Conservation (phyloP, 2,113 vertebrate genomes). For the Limanda limanda region DNA sequence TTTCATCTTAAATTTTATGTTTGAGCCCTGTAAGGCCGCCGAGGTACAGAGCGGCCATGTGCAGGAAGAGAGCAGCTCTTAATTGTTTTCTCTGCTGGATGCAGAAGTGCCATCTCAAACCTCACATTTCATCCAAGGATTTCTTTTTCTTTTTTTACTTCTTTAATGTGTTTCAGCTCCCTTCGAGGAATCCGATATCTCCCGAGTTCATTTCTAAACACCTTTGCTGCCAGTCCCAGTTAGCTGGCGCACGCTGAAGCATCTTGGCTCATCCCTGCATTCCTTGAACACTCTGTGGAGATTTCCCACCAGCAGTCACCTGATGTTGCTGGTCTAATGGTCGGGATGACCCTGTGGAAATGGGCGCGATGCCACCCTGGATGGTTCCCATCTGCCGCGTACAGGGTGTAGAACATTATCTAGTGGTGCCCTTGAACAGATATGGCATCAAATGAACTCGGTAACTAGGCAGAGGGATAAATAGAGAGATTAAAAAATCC, state of each 20-base stretch:
- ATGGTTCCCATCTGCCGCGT: conserved; percentile 76
- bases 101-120: not conserved
- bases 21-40: too few species aligned
- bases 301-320: conserved; percentile 71
- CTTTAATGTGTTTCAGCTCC: not conserved
- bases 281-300: conserved; percentile 49
- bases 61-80: not conserved
- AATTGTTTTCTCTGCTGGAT: not conserved
- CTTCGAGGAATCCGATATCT: not conserved
- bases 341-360: conserved; percentile 78
- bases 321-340: conserved; percentile 77
- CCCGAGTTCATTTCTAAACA: conserved; percentile 26
- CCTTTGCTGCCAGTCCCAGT: conserved; percentile 31
- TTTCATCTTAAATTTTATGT: conserved; percentile 17
- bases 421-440: conserved; percentile 71
- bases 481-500: conserved; percentile 20
- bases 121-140: not conserved
- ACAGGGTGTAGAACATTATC: conserved; percentile 55
- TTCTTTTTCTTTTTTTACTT: not conserved
- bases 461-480: conserved; percentile 17
- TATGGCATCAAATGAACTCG: conserved; percentile 52
- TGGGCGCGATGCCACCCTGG: conserved; percentile 70
- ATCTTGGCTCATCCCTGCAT: conserved; percentile 56
- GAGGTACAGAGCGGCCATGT: not conserved
- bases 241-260: conserved; percentile 22